Percentiles rank a stretch among this genome's conserved stretches.
phyloP scores from a whole-genome alignment of 2,113 vertebrate genomes.

The Eolophus roseicapilla region DNA sequence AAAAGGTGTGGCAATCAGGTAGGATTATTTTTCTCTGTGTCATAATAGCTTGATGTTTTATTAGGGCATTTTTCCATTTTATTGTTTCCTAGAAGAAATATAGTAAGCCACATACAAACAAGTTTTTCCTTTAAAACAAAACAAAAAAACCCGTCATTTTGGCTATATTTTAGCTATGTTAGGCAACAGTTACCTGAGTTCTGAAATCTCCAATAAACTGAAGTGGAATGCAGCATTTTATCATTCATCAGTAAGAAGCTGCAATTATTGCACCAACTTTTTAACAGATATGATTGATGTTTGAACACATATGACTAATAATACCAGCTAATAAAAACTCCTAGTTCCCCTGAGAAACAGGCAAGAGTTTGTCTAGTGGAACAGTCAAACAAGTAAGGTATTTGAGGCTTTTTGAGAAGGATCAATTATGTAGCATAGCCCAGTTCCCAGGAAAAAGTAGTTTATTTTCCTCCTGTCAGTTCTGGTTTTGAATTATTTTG shows the following conservation, averaged over 20 bases:
- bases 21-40: background rate
- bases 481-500: background rate
- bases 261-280: background rate
- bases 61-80: background rate
- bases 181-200: background rate
- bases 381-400: background rate
- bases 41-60: background rate
- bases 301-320: background rate
- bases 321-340: background rate
- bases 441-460: background rate
- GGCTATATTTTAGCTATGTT: background rate
- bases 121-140: background rate
- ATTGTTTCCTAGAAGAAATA: conserved; percentile 2
- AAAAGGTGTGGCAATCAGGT: conserved; percentile 14
- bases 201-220: background rate
- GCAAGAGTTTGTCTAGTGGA: background rate
- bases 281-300: background rate
- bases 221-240: background rate
- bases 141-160: background rate
- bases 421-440: background rate
- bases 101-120: background rate
- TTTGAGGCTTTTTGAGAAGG: background rate
- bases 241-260: background rate
- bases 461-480: background rate
- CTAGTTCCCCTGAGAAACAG: background rate